phyloP scores from a whole-genome alignment of 2,797 vertebrate species.

The Clarias laeviceps region DNA sequence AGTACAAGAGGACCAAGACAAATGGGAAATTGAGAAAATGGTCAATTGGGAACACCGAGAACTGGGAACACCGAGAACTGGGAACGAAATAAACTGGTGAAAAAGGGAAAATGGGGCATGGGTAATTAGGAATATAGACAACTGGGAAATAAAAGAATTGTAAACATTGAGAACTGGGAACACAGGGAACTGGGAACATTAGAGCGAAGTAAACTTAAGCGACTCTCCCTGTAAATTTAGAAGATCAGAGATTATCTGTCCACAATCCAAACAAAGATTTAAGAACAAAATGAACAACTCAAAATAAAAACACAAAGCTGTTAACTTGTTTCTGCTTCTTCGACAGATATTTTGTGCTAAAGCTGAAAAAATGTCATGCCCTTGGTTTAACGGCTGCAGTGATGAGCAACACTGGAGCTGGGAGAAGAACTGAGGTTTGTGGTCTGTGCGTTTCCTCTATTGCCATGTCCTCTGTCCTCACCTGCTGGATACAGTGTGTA shows the following conservation, averaged over 20 bases:
- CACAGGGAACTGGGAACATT: not conserved
- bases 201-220: not conserved
- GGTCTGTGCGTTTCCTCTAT: not conserved
- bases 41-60: not conserved
- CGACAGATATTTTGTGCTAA: too few species aligned
- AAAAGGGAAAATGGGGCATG: too few species aligned
- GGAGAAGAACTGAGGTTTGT: not conserved
- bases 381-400: not conserved
- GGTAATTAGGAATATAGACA: not conserved
- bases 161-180: not conserved
- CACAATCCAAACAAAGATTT: not conserved
- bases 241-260: not conserved
- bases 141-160: not conserved
- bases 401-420: not conserved
- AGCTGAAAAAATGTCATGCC: not conserved
- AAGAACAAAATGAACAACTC: too few species aligned
- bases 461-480: slow-evolving; percentile 51
- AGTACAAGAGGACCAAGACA: too few species aligned
- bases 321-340: not conserved
- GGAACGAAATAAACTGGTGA: not conserved
- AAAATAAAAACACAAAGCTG: not conserved
- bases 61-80: not conserved
- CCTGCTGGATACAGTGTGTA: slow-evolving; percentile 49
- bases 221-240: not conserved
- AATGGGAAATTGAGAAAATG: too few species aligned